A percentile compares a stretch with the other conserved stretches of the same genome.
phyloP scores from a whole-genome alignment of 2,113 vertebrate genomes.

The Podarcis muralis region DNA sequence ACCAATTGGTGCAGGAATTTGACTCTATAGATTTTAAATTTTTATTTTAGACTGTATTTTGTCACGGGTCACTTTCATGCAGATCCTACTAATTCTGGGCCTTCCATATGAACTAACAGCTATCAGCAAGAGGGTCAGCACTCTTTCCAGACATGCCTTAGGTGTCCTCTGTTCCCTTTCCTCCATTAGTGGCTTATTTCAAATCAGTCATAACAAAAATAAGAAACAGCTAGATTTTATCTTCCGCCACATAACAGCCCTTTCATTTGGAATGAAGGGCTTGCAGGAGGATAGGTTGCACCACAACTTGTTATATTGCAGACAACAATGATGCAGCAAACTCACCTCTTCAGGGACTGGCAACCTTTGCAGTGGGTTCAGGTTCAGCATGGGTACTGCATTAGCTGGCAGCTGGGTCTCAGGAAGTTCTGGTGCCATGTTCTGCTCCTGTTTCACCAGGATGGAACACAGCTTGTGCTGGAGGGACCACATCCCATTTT shows the following conservation, averaged over 20 bases:
- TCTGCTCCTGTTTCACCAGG: conserved; percentile 96
- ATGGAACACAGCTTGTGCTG: conserved; percentile 93
- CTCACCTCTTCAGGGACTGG: conserved; percentile 83
- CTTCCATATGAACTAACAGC: background rate
- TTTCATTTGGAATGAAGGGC: background rate
- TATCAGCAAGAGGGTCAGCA: background rate
- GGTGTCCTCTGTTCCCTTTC: background rate
- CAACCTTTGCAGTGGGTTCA: conserved; percentile 85
- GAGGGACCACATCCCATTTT: conserved; percentile 89
- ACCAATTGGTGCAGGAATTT: background rate
- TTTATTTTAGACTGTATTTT: background rate
- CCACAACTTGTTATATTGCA: background rate
- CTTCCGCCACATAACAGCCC: background rate
- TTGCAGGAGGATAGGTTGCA: background rate
- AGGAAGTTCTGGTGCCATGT: conserved; percentile 77
- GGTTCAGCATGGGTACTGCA: conserved; percentile 80
- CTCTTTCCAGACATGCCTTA: background rate
- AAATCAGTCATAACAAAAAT: background rate
- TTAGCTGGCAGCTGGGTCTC: conserved; percentile 73
- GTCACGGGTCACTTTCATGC: no score
- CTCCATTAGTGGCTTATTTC: background rate
- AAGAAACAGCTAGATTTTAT: background rate
- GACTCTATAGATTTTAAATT: background rate
- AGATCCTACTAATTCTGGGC: background rate
- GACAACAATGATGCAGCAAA: background rate